Conservation (phyloP, 53 echinoderm and acorn worm species). For the Paelopatides confundens region DNA sequence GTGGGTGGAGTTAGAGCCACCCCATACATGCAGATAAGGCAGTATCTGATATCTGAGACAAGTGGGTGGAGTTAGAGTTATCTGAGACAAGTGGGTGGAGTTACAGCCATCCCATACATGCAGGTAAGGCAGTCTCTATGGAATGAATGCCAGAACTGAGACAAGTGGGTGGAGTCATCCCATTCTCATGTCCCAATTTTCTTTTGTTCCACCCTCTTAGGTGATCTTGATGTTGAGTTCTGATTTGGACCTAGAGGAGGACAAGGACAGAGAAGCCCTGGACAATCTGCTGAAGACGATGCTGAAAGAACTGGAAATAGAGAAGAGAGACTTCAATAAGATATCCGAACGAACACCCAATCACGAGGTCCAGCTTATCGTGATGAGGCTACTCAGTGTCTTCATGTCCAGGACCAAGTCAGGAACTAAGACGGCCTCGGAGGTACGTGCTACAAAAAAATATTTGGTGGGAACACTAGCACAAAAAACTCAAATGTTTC, state of each 20-base stretch:
- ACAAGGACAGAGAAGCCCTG: slow-evolving; percentile 80
- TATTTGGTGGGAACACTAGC: no score
- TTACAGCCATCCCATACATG: slow-evolving; percentile 97
- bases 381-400: slow-evolving; percentile 97
- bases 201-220: slow-evolving; percentile 27
- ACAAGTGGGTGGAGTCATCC: slow-evolving; percentile 86
- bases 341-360: slow-evolving; percentile 83
- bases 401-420: slow-evolving; percentile 99
- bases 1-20: slow-evolving; percentile 92
- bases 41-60: slow-evolving; percentile 72
- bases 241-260: slow-evolving; percentile 90
- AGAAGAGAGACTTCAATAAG: slow-evolving; percentile 79
- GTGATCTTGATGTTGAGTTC: slow-evolving; percentile 96
- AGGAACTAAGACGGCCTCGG: slow-evolving; percentile 91
- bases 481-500: no score
- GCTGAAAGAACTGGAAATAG: slow-evolving; percentile 82
- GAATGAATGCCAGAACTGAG: slow-evolving; percentile 93
- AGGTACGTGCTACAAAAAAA: no score
- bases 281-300: slow-evolving; percentile 81
- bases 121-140: no score
- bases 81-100: slow-evolving; percentile 83
- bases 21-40: slow-evolving; percentile 72
- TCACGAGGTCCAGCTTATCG: slow-evolving; percentile 98
- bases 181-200: neutral
- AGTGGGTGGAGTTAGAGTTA: slow-evolving; percentile 87